Percentiles rank a stretch among this genome's conserved stretches.
phyloP scores from a whole-genome alignment of 2,888 invertebrate species.

The Cheilosia vulpina region DNA sequence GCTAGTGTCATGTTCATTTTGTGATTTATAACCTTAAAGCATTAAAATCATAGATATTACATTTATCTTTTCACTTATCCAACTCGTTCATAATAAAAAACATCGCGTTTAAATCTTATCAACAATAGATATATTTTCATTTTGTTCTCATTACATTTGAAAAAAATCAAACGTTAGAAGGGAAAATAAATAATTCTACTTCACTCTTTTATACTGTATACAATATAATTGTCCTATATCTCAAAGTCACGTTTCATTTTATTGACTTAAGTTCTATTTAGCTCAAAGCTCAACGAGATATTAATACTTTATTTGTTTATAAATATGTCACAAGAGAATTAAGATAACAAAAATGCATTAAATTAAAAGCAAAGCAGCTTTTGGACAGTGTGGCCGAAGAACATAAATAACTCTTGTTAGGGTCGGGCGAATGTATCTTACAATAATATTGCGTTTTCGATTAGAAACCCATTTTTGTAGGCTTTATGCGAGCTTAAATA shows the following conservation, averaged over 20 bases:
- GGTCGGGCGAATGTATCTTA: conserved; percentile 52
- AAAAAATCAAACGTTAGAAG: conserved; percentile 59
- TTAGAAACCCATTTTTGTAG: conserved; percentile 43
- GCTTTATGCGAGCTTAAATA: conserved; percentile 53
- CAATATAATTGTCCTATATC: conserved; percentile 61
- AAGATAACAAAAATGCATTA: conserved; percentile 45
- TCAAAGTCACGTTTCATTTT: conserved; percentile 50
- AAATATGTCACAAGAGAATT: conserved; percentile 28
- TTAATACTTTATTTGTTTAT: conserved; percentile 59
- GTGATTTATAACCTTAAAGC: neutral
- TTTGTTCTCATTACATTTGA: conserved; percentile 47
- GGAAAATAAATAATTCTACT: conserved; percentile 40
- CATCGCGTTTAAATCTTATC: conserved; percentile 22
- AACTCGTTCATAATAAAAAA: neutral
- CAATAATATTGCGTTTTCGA: conserved; percentile 35
- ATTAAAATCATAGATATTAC: neutral
- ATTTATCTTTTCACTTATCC: neutral
- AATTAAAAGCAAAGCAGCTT: conserved; percentile 68
- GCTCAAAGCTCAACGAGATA: conserved; percentile 67
- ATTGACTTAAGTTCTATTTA: conserved; percentile 58
- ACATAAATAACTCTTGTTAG: conserved; percentile 4
- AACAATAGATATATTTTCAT: conserved; percentile 57
- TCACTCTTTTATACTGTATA: conserved; percentile 53
- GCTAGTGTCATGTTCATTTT: neutral
- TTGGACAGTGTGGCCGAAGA: conserved; percentile 43